Conservation (phyloP, 1,140 invertebrate species). For the Temnothorax nylanderi region DNA sequence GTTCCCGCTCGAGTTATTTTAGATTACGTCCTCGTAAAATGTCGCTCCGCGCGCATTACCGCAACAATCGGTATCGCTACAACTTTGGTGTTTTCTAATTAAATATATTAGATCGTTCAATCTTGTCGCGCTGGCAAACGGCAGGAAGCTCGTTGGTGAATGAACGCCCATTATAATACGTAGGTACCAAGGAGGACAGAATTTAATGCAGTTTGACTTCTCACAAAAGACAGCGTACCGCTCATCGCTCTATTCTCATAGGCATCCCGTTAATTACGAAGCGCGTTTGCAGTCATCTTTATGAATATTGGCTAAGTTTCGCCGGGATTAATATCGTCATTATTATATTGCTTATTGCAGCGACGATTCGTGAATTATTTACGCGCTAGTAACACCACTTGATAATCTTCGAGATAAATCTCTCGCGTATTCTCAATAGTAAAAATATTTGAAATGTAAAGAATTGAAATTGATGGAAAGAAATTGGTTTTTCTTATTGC, state of each 20-base stretch:
- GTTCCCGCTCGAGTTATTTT: conserved; percentile 2
- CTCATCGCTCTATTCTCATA: conserved; percentile 18
- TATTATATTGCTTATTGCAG: neutral
- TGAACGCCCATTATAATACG: neutral
- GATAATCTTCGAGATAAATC: neutral
- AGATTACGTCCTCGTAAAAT: conserved; percentile 23
- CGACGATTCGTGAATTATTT: neutral
- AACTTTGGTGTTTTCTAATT: conserved; percentile 31
- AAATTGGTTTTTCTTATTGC: neutral
- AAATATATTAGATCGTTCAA: conserved; percentile 35
- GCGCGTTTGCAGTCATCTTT: neutral
- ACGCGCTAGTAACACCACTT: neutral
- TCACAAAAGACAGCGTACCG: conserved; percentile 16
- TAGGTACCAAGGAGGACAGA: neutral
- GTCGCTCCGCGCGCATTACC: neutral
- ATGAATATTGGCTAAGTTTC: conserved; percentile 23
- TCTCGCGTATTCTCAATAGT: neutral
- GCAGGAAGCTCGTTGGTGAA: neutral
- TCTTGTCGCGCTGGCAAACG: neutral
- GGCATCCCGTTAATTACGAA: conserved; percentile 25
- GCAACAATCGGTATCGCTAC: neutral
- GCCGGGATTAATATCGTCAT: neutral
- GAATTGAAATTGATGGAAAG: too few species aligned
- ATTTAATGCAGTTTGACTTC: conserved; percentile 36
- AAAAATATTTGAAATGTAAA: neutral